A percentile compares a stretch with the other conserved stretches of the same genome.
phyloP scores from a whole-genome alignment of 2,113 vertebrate genomes.

The Poeciliopsis turrubarensis region DNA sequence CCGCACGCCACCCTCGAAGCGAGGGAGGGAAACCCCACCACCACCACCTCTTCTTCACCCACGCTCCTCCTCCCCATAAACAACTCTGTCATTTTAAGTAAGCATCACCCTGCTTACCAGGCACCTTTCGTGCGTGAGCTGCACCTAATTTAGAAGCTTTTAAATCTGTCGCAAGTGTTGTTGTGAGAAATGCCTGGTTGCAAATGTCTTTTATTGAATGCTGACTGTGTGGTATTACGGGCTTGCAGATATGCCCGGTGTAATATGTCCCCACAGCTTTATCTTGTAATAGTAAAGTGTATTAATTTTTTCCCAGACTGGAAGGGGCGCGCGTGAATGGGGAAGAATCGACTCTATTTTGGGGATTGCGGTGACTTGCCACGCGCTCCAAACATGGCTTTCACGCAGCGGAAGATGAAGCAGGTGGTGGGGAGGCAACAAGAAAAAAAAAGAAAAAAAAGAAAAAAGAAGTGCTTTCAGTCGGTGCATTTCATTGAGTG shows the following conservation, averaged over 20 bases:
- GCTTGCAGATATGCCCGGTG: constrained; percentile 82
- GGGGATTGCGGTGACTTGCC: constrained; percentile 78
- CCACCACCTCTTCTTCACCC: constrained; percentile 22
- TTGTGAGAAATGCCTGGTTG: constrained; percentile 84
- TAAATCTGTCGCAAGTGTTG: constrained; percentile 84
- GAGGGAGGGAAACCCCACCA: constrained; percentile 52
- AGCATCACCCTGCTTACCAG: constrained; percentile 82
- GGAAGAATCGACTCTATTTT: constrained; percentile 82
- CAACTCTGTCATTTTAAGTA: constrained; percentile 86
- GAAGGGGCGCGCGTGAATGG: constrained; percentile 75
- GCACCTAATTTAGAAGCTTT: constrained; percentile 86
- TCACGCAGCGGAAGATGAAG: constrained; percentile 71
- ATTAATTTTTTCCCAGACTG: constrained; percentile 83
- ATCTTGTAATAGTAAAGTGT: constrained; percentile 87
- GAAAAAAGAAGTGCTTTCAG: constrained; percentile 56
- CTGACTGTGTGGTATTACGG: constrained; percentile 85
- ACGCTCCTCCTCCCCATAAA: constrained; percentile 70
- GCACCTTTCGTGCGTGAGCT: constrained; percentile 82
- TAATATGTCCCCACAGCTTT: constrained; percentile 84
- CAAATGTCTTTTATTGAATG: constrained; percentile 88
- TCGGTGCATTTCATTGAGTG: constrained; percentile 74
- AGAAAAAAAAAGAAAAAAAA: neutral
- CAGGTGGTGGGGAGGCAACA: neutral
- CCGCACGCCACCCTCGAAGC: constrained; percentile 59
- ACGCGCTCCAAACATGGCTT: constrained; percentile 75